These are phyloP conservation scores for Agriopis marginaria DNA, from an alignment of 2,888 invertebrate species.

Conservation along the genomic window DNA sequence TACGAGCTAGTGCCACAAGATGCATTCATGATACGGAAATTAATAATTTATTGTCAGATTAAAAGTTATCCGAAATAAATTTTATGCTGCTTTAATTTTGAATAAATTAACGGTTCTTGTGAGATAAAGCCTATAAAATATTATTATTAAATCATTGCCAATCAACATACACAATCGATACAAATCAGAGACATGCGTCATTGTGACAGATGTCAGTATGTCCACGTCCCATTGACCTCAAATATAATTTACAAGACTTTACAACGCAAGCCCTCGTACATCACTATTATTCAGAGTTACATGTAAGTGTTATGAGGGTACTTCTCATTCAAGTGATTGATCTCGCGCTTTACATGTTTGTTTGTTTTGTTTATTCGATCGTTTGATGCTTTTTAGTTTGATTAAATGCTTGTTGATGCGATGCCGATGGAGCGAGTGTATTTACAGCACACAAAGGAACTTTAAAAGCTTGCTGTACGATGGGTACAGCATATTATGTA, in stretches of 20 bases:
- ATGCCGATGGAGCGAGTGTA: conserved; percentile 24
- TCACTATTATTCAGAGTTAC: conserved; percentile 38
- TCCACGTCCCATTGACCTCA: too few relatives aligned
- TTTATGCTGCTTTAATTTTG: too few relatives aligned
- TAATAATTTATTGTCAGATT: too few relatives aligned
- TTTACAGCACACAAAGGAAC: conserved; percentile 33
- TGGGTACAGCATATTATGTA: neutral
- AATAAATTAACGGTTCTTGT: too few relatives aligned
- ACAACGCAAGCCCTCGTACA: conserved; percentile 20
- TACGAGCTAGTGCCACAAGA: too few relatives aligned
- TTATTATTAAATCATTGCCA: too few relatives aligned
- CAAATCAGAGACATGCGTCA: too few relatives aligned
- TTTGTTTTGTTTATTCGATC: conserved; percentile 49
- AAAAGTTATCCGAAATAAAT: too few relatives aligned
- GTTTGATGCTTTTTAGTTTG: conserved; percentile 63
- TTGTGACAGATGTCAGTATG: too few relatives aligned
- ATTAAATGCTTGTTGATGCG: conserved; percentile 57
- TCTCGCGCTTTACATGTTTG: conserved; percentile 56
- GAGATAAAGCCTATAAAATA: too few relatives aligned
- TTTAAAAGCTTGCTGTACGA: conserved; percentile 16
- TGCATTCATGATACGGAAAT: too few relatives aligned
- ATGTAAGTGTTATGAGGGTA: conserved; percentile 57
- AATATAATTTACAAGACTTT: conserved; percentile 1
- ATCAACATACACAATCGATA: too few relatives aligned
- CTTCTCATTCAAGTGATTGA: conserved; percentile 64